Percentiles rank a stretch among this genome's conserved stretches.
Evolutionary conservation across 2,888 invertebrate species (phyloP).

Genomic region (Lampropteryx suffumata): DNA sequence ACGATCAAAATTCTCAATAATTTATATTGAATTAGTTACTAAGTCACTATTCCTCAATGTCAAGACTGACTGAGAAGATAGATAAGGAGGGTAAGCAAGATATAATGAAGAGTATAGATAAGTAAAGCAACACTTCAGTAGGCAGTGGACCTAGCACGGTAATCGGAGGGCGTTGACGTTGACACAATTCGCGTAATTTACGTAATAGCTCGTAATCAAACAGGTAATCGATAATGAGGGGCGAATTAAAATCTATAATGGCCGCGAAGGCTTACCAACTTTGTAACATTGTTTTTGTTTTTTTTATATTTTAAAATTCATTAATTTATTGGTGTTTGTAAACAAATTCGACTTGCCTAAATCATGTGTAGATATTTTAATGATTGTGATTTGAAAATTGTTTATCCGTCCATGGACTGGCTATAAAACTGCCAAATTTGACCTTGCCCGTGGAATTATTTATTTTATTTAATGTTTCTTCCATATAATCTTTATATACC

Average conservation of each 20-base stretch:
- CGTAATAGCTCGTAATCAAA: conserved; percentile 32
- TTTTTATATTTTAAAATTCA: neutral
- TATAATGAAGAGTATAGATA: too few species aligned
- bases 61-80: too few species aligned
- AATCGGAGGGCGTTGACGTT: conserved; percentile 32
- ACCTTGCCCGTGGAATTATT: neutral
- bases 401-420: neutral
- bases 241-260: conserved; percentile 27
- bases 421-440: neutral
- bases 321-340: neutral
- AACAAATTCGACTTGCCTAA: neutral
- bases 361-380: too few species aligned
- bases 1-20: too few species aligned
- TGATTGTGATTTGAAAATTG: neutral
- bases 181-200: conserved; percentile 33
- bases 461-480: neutral
- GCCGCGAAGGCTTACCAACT: neutral
- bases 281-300: conserved; percentile 6
- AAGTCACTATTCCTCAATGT: too few species aligned
- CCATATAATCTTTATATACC: too few species aligned
- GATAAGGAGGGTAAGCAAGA: too few species aligned
- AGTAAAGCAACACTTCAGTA: conserved; percentile 4
- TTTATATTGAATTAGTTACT: too few species aligned
- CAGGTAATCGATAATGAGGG: conserved; percentile 29
- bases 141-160: conserved; percentile 4